A percentile compares a stretch with the other conserved stretches of the same genome.
Evolutionary conservation across 2,113 vertebrate species (phyloP).

Genomic region (Strigops habroptila): DNA sequence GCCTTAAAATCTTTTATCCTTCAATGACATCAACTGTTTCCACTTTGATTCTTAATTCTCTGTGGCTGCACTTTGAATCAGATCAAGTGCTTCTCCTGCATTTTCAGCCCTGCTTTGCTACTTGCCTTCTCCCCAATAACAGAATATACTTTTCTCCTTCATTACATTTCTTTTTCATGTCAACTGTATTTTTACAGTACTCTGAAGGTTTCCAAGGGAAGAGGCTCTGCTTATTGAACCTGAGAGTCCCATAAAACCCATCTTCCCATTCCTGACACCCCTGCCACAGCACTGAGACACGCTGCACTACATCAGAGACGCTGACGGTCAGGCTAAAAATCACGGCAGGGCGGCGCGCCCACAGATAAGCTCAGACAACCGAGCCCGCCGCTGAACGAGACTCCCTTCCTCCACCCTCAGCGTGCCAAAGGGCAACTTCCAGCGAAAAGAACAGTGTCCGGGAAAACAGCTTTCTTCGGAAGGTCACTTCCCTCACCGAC

Average conservation of each 20-base stretch:
- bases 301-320: fast-evolving
- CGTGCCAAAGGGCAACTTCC: fast-evolving
- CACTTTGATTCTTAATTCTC: neutral
- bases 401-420: fast-evolving
- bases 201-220: neutral
- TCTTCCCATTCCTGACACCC: fast-evolving
- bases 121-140: neutral
- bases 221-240: neutral
- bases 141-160: fast-evolving
- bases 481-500: fast-evolving
- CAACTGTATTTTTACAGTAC: fast-evolving
- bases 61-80: neutral
- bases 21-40: neutral
- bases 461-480: fast-evolving
- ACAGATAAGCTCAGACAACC: fast-evolving
- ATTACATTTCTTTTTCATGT: fast-evolving
- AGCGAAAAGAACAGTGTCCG: fast-evolving
- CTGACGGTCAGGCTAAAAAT: too few relatives aligned
- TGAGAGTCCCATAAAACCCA: fast-evolving
- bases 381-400: fast-evolving
- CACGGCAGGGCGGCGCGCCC: fast-evolving
- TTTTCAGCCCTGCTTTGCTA: neutral
- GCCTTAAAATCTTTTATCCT: neutral
- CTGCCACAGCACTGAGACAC: fast-evolving
- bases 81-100: fast-evolving